These are phyloP conservation scores for Diglossa cyanea DNA, from an alignment of 2,797 vertebrate species.

Conservation along the genomic window DNA sequence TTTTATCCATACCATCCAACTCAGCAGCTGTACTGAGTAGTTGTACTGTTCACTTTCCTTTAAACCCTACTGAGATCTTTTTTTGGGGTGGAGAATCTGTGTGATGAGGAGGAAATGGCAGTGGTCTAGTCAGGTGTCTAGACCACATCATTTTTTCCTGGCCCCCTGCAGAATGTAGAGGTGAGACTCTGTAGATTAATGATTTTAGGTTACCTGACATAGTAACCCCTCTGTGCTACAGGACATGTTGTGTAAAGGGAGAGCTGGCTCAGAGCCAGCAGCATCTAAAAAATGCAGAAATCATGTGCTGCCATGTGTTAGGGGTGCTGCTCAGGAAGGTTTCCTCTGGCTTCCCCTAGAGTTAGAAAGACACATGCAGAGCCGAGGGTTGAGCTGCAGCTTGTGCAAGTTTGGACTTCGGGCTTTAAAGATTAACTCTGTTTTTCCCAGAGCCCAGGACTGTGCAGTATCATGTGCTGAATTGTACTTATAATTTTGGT, in stretches of 20 bases:
- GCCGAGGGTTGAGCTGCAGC: not conserved
- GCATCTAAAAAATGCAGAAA: not conserved
- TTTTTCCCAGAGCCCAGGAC: not conserved
- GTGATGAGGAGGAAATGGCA: not conserved
- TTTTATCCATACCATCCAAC: not conserved
- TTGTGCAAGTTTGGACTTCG: not conserved
- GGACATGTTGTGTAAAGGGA: rapidly evolving
- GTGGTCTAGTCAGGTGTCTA: not conserved
- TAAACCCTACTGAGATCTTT: not conserved
- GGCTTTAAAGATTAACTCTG: not conserved
- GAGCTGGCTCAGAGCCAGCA: not conserved
- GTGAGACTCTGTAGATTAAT: not conserved
- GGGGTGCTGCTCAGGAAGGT: not conserved
- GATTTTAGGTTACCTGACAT: not conserved
- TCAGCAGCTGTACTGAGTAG: not conserved
- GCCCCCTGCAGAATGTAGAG: not conserved
- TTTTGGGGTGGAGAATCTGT: not conserved
- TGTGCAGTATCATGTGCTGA: not conserved
- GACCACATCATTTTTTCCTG: not conserved
- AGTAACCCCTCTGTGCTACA: rapidly evolving
- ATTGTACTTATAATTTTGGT: not conserved
- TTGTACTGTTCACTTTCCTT: not conserved
- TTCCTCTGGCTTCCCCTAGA: not conserved
- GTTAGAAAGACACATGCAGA: not conserved
- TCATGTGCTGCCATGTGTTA: not conserved